Base-by-base conservation (phyloP, 2,797 vertebrate genomes). In the Brachyrhaphis roseni region DNA sequence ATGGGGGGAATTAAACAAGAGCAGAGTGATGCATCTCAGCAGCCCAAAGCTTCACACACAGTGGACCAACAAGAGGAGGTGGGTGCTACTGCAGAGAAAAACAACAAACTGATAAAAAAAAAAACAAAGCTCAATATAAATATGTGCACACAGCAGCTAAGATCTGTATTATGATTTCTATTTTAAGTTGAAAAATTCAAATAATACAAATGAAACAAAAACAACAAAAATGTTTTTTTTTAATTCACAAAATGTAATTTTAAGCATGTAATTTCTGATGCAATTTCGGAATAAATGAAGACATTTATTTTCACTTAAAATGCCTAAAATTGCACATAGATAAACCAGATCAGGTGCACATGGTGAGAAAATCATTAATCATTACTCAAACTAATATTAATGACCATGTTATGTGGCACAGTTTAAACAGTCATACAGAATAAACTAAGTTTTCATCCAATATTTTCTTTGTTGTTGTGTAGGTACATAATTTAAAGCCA, bases 1-100 rank as follows among this genome's bases (percentile, higher is more conserved):
- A 94, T 98, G 95, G 97, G 98, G 84, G 94, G 97, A 23, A 96
- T 99, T 78, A 99, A 99, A 86, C 98, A 98, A 82, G 98, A 99
- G 89, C 97, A 98, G 78, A 91, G 93, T 46, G 98, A 99, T 84
- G 91, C 88, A 16, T 87, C 94, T 1, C 93, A 93, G 49, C 92
- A 93, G 71, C 90, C 91, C 3, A 94, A 87, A 89, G 84, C 92
- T 49, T 89, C 93, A 55, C 93, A 94, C 41, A 89, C 94, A 78
- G 89, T 89, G 46, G 94, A 76, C 79, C 93, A 10, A 0, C 97
- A 97, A 49, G 98, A 99, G 1, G 96, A 96, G 97, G 98, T 98
- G 95, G 89, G 86, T 75, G 8, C 46, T 16, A 8, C 3, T 51
- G 55, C 31, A 36, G 18, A 68, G 2, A 8, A 11, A 10, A 55